Conservation (phyloP, 2,888 invertebrate species). For the Oscheius sp. region DNA sequence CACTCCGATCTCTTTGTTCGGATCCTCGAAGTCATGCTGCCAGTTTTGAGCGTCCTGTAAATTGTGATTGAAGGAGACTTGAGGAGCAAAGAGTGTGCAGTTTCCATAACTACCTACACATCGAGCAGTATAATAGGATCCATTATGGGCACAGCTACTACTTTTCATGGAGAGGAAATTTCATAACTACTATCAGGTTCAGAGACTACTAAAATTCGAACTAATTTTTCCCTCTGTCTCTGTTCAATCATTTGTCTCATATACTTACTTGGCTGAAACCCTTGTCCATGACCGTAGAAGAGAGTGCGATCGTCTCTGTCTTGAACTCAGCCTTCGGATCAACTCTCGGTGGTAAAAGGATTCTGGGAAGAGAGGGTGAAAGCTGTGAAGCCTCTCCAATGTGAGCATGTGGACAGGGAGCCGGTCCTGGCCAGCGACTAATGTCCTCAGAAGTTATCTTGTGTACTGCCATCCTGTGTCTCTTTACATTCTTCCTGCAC, state of each 20-base stretch:
- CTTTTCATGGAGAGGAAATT: no score
- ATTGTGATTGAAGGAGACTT: no score
- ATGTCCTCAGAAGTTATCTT: constrained; percentile 60
- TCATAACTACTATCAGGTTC: no score
- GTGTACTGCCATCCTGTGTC: constrained; percentile 67
- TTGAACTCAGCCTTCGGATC: constrained; percentile 11
- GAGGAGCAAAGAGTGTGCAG: background rate
- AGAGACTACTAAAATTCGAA: no score
- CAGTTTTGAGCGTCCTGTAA: background rate
- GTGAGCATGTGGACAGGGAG: constrained; percentile 26
- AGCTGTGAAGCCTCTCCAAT: background rate
- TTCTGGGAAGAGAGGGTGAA: constrained; percentile 20
- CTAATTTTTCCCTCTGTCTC: no score
- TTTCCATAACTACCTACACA: no score
- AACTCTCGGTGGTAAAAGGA: background rate
- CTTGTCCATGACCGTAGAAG: background rate
- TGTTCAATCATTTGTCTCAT: no score
- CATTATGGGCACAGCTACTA: no score
- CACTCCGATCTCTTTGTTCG: background rate
- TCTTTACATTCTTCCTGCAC: constrained; percentile 68
- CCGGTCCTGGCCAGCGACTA: constrained; percentile 42
- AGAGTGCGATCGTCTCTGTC: constrained; percentile 11
- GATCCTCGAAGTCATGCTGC: background rate
- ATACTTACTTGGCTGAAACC: constrained; percentile 3
- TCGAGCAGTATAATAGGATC: no score